Base-by-base conservation (phyloP, 2,113 vertebrate genomes). In the Ictalurus furcatus region DNA sequence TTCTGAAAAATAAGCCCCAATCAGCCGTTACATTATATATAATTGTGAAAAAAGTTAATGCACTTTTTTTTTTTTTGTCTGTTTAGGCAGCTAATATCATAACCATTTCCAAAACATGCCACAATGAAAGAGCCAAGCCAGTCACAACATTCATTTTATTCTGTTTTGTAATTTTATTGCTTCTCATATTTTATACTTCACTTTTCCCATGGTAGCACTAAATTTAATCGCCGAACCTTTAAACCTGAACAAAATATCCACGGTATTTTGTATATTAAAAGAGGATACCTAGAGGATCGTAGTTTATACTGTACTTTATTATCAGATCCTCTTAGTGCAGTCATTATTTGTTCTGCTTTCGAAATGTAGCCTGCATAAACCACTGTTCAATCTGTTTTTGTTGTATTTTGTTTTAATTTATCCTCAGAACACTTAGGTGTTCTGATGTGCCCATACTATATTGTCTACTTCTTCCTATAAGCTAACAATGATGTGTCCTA, bases 401-500 rank as follows among this genome's bases (percentile, higher is more conserved):
- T 90, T 83, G 34, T 71, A 44, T 81, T 91, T 88, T 84, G 86
- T 88, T 89, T 91, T 89, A 90, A 89, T 85, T 89, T 90, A 89
- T 87, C 85, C 65, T 88, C 30, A 63, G 89, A 89, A 83, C 85
- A 89, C 85, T 90, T 90, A 65, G n/a, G 59, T 56, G 67, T 88
- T 87, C 81, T 14, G 79, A 90, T 73, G 69, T 88, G 80, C 84
- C 80, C 54, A 71, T 88, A 80, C 52, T 56, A 78, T 91, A 74
- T 84, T 84, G 71, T 90, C 56, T 87, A 54, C 74, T 84, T 89
- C 88, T 76, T 90, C 86, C 84, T 90, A 87, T 90, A 92, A 92
- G 91, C 91, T 92, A 92, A 86, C 69, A 84, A 80, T 88, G 80
- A 89, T 81, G 88, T 89, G 84, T 91, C 52, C 67, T 90, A 88